phyloP scores from a whole-genome alignment of 1,140 invertebrate species.

The Littorina saxatilis region DNA sequence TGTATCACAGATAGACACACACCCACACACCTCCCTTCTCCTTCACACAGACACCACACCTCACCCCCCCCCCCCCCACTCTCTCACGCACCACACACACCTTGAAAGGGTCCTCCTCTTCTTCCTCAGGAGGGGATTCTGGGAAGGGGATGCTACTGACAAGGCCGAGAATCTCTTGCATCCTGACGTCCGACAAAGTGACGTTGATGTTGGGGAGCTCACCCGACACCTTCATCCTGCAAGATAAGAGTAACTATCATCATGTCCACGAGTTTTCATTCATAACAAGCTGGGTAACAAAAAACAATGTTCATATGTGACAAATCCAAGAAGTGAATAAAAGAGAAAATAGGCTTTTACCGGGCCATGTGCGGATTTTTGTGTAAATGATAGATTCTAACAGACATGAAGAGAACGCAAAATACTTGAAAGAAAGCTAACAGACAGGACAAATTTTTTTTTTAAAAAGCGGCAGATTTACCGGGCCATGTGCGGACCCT shows the following conservation, averaged over 20 bases:
- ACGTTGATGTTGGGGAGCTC: slow-evolving; percentile 76
- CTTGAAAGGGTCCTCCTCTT: slow-evolving; percentile 51
- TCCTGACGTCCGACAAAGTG: slow-evolving; percentile 76
- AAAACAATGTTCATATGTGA: no score
- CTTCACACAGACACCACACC: background rate
- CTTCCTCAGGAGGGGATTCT: slow-evolving; percentile 51
- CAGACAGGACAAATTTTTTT: no score
- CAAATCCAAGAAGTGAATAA: no score
- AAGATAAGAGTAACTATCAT: background rate
- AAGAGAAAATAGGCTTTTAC: background rate
- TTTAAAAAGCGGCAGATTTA: no score
- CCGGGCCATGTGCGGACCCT: slow-evolving; percentile 93
- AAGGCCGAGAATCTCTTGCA: slow-evolving; percentile 77
- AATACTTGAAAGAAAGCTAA: no score
- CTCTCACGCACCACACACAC: no score
- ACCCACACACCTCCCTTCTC: background rate
- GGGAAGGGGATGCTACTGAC: slow-evolving; percentile 82
- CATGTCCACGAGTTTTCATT: no score
- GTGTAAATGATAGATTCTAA: no score
- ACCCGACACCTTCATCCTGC: slow-evolving; percentile 75
- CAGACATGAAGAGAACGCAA: no score
- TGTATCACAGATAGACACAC: background rate
- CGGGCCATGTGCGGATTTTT: no score
- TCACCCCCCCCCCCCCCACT: no score
- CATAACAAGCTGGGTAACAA: no score